phyloP scores from a whole-genome alignment of 1,140 invertebrate genomes.

The Neodiprion fabricii region DNA sequence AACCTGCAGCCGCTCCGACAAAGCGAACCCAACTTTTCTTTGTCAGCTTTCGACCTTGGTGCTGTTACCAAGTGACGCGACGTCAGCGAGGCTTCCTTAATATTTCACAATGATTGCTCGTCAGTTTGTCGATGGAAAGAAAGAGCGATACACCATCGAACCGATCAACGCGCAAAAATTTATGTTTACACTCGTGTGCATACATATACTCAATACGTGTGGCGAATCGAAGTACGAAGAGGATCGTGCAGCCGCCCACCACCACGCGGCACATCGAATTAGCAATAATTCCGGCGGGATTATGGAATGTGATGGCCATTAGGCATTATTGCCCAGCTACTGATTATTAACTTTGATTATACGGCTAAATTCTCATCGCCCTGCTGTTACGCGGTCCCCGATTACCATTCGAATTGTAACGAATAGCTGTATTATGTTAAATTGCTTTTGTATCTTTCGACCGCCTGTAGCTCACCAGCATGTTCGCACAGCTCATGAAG shows the following conservation, averaged over 20 bases:
- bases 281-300: neutral
- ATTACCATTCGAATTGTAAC: neutral
- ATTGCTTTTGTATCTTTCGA: neutral
- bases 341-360: slow-evolving; percentile 8
- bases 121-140: no score
- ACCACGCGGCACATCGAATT: neutral
- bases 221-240: neutral
- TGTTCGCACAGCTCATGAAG: neutral
- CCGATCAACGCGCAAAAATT: no score
- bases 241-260: neutral
- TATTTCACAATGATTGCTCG: no score
- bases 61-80: no score
- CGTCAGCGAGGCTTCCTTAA: no score
- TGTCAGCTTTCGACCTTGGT: no score
- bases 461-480: no score
- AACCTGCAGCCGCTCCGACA: no score
- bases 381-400: neutral
- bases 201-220: neutral
- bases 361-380: neutral
- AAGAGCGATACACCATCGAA: no score
- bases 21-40: no score
- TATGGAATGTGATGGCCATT: slow-evolving; percentile 5
- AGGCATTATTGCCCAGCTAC: neutral
- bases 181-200: neutral
- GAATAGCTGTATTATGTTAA: neutral